These are phyloP conservation scores for Lasaia peninsularis DNA, from an alignment of 1,140 invertebrate genomes.

Conservation along the genomic window DNA sequence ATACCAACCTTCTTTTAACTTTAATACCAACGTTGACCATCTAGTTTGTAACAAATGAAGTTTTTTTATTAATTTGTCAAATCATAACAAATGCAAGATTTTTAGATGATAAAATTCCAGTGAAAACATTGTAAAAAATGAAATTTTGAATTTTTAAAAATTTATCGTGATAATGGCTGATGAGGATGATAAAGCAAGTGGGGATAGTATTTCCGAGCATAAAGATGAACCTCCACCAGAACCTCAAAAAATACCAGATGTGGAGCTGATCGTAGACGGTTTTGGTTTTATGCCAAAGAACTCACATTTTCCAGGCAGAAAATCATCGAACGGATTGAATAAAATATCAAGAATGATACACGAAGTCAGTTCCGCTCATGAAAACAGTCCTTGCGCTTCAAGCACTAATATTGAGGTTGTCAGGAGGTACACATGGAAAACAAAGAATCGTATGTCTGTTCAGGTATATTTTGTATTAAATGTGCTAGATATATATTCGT, in stretches of 20 bases:
- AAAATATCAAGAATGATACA: slow-evolving; percentile 29
- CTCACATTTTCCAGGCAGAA: background rate
- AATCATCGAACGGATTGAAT: slow-evolving; percentile 21
- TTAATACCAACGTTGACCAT: background rate
- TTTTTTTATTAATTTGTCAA: background rate
- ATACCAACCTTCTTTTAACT: no score
- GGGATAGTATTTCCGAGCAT: slow-evolving; percentile 33
- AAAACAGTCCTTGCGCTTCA: slow-evolving; percentile 47
- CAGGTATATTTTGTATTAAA: slow-evolving; percentile 49
- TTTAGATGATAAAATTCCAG: slow-evolving; percentile 20
- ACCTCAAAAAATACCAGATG: slow-evolving; percentile 44
- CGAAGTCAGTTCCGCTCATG: slow-evolving; percentile 22
- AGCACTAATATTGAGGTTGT: slow-evolving; percentile 68
- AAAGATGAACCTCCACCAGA: slow-evolving; percentile 30
- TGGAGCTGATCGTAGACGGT: slow-evolving; percentile 58
- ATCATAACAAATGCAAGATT: background rate
- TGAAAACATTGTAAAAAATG: slow-evolving; percentile 27
- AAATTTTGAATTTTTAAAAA: slow-evolving; percentile 29
- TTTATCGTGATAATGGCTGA: slow-evolving; percentile 50
- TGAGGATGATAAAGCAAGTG: slow-evolving; percentile 43
- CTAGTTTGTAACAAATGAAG: background rate
- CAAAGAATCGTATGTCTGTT: slow-evolving; percentile 80
- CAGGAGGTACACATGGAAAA: slow-evolving; percentile 81
- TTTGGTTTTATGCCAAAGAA: slow-evolving; percentile 65
- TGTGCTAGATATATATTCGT: background rate